These are phyloP conservation scores for Leuciscus waleckii DNA, from an alignment of 2,797 vertebrate species.

Conservation along the genomic window DNA sequence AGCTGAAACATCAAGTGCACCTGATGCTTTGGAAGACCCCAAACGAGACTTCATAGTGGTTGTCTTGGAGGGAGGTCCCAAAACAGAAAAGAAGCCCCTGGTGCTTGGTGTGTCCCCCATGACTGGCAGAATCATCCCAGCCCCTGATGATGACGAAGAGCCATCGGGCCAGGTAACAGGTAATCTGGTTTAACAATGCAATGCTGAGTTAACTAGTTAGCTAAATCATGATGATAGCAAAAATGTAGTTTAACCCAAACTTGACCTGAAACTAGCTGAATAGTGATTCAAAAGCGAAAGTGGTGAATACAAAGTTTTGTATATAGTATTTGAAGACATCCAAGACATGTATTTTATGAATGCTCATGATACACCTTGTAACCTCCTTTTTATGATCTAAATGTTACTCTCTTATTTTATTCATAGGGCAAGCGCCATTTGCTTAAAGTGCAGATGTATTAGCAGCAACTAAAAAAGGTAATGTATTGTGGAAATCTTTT, in stretches of 20 bases:
- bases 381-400: constrained; percentile 27
- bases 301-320: neutral
- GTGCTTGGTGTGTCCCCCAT: constrained; percentile 74
- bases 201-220: neutral
- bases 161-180: constrained; percentile 69
- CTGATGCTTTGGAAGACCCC: constrained; percentile 53
- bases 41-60: constrained; percentile 76
- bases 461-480: constrained; percentile 57
- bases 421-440: constrained; percentile 68
- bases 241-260: neutral
- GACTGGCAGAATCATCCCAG: constrained; percentile 72
- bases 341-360: neutral
- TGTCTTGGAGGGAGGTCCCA: constrained; percentile 74
- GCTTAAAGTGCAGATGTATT: constrained; percentile 78
- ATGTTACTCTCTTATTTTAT: constrained; percentile 58
- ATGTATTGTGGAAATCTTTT: neutral
- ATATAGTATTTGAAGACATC: neutral
- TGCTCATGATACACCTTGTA: neutral
- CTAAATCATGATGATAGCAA: neutral
- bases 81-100: constrained; percentile 70
- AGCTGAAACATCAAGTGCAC: constrained; percentile 38
- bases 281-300: neutral
- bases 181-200: constrained; percentile 27
- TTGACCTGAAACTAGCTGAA: neutral
- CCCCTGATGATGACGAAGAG: constrained; percentile 66